Evolutionary conservation across 2,888 invertebrate species (phyloP).

Genomic region (Lasioglossum leucozonium): DNA sequence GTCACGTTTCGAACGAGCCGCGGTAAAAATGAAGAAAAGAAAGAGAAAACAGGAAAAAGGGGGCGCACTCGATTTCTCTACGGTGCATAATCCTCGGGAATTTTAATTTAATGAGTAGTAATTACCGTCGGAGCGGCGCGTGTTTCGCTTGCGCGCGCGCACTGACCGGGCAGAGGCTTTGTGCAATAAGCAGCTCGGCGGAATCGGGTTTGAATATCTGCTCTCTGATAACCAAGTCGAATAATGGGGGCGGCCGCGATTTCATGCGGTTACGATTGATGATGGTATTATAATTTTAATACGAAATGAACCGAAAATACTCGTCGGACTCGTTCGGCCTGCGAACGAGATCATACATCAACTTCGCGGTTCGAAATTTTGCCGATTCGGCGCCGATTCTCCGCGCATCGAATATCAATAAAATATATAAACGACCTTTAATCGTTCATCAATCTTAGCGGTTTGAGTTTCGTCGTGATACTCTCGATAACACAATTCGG

Average conservation of each 20-base stretch:
- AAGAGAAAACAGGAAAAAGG: constrained; percentile 34
- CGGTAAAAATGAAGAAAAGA: too few species aligned
- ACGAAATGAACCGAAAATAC: constrained; percentile 44
- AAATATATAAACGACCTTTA: constrained; percentile 31
- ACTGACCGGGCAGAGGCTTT: constrained; percentile 26
- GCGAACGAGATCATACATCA: constrained; percentile 8
- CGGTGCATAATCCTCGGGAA: constrained; percentile 57
- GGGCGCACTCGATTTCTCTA: constrained; percentile 57
- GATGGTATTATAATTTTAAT: constrained; percentile 51
- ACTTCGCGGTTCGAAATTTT: not conserved
- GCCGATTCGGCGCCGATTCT: not conserved
- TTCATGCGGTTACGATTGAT: constrained; percentile 39
- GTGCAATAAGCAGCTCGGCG: constrained; percentile 57
- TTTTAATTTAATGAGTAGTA: constrained; percentile 67
- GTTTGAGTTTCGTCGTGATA: not conserved
- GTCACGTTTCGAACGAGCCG: constrained; percentile 56
- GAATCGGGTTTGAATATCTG: constrained; percentile 52
- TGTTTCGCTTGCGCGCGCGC: not conserved
- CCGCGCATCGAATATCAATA: constrained; percentile 25
- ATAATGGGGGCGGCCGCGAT: constrained; percentile 43
- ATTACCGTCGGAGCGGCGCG: constrained; percentile 49
- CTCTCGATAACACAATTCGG: not conserved
- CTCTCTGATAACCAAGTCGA: constrained; percentile 40
- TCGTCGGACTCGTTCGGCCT: constrained; percentile 1
- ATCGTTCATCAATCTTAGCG: not conserved